Evolutionary conservation across 2,888 invertebrate species (phyloP).

Genomic region (Volucella zonaria): DNA sequence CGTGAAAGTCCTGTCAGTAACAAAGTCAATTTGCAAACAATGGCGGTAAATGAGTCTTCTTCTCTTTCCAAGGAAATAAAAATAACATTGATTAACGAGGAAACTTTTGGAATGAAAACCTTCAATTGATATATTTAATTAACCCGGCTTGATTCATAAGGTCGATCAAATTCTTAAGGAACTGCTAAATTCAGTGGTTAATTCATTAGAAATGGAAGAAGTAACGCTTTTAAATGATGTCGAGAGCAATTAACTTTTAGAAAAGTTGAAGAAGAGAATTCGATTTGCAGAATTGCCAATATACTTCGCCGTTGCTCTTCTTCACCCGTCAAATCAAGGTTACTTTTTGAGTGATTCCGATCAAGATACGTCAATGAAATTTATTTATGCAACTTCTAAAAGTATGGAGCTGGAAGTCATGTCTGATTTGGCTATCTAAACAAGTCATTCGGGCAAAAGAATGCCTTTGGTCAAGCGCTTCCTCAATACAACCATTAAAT

Average conservation of each 20-base stretch:
- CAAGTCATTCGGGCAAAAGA: not conserved
- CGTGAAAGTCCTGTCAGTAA: not conserved
- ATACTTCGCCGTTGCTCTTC: not conserved
- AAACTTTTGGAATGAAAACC: not conserved
- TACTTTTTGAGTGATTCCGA: not conserved
- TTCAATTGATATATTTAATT: not conserved
- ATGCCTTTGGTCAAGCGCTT: not conserved
- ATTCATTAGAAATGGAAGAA: not conserved
- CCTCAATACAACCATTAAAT: not conserved
- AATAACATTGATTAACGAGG: not conserved
- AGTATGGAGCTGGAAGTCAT: not conserved
- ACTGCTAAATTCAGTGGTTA: not conserved
- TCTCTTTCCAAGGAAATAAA: no score
- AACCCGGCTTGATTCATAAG: not conserved
- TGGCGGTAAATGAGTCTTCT: not conserved
- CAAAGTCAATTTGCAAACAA: not conserved
- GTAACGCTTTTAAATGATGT: not conserved
- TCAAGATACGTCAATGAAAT: not conserved
- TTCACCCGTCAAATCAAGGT: not conserved
- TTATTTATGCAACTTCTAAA: not conserved
- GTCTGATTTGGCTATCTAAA: not conserved
- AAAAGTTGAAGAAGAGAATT: not conserved
- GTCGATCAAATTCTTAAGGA: not conserved
- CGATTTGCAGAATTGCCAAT: not conserved
- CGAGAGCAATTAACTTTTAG: not conserved